phyloP scores from a whole-genome alignment of 2,113 vertebrate genomes.

The Limnothrissa miodon region DNA sequence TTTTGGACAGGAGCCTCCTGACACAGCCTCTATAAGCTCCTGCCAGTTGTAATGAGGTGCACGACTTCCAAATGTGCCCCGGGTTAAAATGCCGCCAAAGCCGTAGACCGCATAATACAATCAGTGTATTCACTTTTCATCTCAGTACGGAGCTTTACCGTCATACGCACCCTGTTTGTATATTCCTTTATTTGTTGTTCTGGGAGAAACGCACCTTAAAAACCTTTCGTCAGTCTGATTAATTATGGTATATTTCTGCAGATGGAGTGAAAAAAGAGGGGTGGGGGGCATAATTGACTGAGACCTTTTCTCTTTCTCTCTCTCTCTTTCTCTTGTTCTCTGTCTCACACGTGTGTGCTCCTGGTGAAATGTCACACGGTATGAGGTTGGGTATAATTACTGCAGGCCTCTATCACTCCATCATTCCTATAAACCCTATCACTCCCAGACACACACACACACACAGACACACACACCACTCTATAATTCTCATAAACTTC shows the following conservation, averaged over 20 bases:
- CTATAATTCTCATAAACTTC: too few relatives aligned
- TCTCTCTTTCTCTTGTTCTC: conserved; percentile 5
- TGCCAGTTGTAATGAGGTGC: conserved; percentile 20
- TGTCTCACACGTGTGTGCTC: too few relatives aligned
- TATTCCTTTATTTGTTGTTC: background rate
- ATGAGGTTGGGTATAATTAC: conserved; percentile 38
- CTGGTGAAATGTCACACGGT: conserved; percentile 28
- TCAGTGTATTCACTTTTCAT: background rate
- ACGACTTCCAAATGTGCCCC: conserved; percentile 10
- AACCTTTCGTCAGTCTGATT: conserved; percentile 29
- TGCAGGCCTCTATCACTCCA: background rate
- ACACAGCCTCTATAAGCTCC: conserved; percentile 1
- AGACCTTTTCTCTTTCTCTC: conserved; percentile 25
- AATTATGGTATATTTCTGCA: conserved; percentile 33
- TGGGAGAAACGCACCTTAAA: background rate
- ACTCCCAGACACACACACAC: background rate
- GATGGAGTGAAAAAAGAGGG: conserved; percentile 12
- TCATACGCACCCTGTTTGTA: conserved; percentile 23
- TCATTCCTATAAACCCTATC: background rate
- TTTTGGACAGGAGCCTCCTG: conserved; percentile 12
- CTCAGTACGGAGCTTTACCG: conserved; percentile 30
- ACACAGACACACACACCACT: background rate
- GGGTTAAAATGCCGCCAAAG: conserved; percentile 22
- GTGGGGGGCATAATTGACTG: conserved; percentile 26
- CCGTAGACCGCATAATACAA: conserved; percentile 23